Base-by-base conservation (phyloP, 2,888 invertebrate species). In the Venustoraphidia nigricollis region DNA sequence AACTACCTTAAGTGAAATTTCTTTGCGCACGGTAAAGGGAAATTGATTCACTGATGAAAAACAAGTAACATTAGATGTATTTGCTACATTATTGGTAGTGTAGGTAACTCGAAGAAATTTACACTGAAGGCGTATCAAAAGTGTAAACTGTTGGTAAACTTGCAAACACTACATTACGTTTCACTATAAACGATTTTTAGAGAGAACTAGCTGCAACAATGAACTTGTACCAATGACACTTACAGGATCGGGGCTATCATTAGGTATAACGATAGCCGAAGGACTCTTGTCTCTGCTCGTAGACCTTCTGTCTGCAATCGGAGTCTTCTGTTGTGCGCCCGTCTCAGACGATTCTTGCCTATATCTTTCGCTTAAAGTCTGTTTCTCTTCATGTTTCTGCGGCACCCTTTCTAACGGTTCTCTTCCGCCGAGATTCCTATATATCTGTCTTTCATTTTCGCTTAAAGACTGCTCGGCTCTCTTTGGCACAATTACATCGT, bases 161-260 rank as follows among this genome's bases (percentile, higher is more conserved):
- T n/a, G n/a, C n/a, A n/a, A n/a, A n/a, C n/a, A n/a, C n/a, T n/a
- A n/a, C n/a, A n/a, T n/a, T n/a, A n/a, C n/a, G n/a, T n/a, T n/a
- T n/a, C n/a, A n/a, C n/a, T n/a, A 4, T 17, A 17, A 17, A 2
- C 2, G 2, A 27, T 27, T 27, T 27, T 27, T 27, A 3, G 27
- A 27, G 6, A 27, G 27, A 27, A 6, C 3, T 27, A 6, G 6
- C 27, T 6, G 27, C 1, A 27, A 48, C 27, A 45, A 34, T 35
- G 14, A 48, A 36, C 37, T 36, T 35, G 27, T 14, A 45, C 27
- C 45, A 43, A 45, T 49, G 37, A 34, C 36, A 66, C 73, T 70
- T 66, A 82, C 81, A 41, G 81, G 80, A 71, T 83, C 81, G 39
- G 77, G 72, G 58, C 83, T 81, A 48, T 73, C 76, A 53, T 80